phyloP scores from a whole-genome alignment of 2,888 invertebrate genomes.

The Lamproptera curius region DNA sequence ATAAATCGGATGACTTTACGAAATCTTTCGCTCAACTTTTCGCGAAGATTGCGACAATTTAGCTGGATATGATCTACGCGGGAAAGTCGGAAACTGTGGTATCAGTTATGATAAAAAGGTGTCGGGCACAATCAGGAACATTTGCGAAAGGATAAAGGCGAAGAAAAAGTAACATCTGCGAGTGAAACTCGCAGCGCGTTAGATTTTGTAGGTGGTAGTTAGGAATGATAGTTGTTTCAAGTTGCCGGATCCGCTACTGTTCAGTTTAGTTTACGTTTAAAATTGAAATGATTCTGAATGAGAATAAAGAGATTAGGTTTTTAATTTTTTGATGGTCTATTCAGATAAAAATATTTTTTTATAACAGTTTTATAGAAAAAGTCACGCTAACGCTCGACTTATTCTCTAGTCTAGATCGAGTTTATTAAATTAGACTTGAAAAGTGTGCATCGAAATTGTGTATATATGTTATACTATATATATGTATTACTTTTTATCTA shows the following conservation, averaged over 20 bases:
- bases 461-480: no score
- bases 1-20: conserved; percentile 17
- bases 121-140: conserved; percentile 19
- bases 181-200: conserved; percentile 17
- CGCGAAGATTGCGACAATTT: conserved; percentile 18
- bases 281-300: no score
- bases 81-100: conserved; percentile 19
- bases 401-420: no score
- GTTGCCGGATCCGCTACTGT: conserved; percentile 8
- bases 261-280: no score
- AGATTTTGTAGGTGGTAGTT: conserved; percentile 20
- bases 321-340: conserved; percentile 8
- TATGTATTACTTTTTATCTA: no score
- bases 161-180: conserved; percentile 20
- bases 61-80: conserved; percentile 18
- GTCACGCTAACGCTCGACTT: no score
- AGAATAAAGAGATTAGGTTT: conserved; percentile 4
- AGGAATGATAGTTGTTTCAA: conserved; percentile 21
- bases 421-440: no score
- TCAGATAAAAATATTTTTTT: no score
- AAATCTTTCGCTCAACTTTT: conserved; percentile 16
- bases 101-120: conserved; percentile 22
- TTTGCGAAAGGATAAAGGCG: conserved; percentile 19
- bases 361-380: no score
- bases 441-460: no score